A percentile compares a stretch with the other conserved stretches of the same genome.
These are phyloP conservation scores for Oenanthe melanoleuca DNA, from an alignment of 2,113 vertebrate species.

Conservation along the genomic window DNA sequence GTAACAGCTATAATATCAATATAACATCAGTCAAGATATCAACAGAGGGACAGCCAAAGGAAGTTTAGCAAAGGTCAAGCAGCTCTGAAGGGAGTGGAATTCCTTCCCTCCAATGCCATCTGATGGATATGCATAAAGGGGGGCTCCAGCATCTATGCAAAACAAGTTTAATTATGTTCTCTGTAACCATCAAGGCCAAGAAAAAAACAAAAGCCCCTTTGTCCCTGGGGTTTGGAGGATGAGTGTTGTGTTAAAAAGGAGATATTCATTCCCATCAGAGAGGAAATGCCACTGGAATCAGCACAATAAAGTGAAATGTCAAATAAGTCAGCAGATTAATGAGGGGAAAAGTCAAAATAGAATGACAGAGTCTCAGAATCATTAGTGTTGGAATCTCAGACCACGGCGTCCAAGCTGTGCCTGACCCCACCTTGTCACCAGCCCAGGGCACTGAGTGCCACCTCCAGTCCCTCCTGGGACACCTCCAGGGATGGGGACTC, in stretches of 20 bases:
- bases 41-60: rapidly evolving
- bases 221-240: not conserved
- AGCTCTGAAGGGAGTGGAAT: not conserved
- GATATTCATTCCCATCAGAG: not conserved
- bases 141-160: not conserved
- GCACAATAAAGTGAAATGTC: not conserved
- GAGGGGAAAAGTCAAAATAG: not conserved
- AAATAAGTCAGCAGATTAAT: not conserved
- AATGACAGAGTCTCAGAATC: not conserved
- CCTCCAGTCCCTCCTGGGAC: not conserved
- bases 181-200: not conserved
- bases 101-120: not conserved
- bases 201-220: not conserved
- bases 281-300: not conserved
- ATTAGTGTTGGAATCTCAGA: not conserved
- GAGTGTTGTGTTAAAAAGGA: not conserved
- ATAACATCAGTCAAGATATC: rapidly evolving
- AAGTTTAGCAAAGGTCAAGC: not conserved
- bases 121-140: not conserved
- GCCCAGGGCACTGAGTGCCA: not conserved
- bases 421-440: not conserved
- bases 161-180: not conserved
- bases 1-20: rapidly evolving
- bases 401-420: rapidly evolving
- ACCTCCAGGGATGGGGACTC: not conserved